phyloP scores from a whole-genome alignment of 2,113 vertebrate genomes.

The Elaphurus davidianus region DNA sequence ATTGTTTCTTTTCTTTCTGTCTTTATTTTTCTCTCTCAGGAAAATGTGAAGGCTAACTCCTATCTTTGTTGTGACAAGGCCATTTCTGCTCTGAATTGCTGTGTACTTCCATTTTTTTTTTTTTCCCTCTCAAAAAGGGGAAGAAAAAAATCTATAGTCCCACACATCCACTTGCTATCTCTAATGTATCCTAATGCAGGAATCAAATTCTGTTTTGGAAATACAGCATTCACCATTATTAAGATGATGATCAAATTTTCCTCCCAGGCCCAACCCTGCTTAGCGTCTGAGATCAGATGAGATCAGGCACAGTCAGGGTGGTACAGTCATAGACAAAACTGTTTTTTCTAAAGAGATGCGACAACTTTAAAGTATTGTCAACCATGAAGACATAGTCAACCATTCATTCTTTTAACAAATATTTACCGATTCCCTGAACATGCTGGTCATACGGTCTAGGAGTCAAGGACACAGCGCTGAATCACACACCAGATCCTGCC shows the following conservation, averaged over 20 bases:
- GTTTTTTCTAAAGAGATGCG: neutral
- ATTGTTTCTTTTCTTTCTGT: neutral
- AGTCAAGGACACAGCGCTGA: neutral
- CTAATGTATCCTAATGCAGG: neutral
- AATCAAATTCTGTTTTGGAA: neutral
- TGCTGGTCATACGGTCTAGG: neutral
- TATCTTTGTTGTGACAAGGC: neutral
- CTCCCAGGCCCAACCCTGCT: neutral
- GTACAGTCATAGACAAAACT: neutral
- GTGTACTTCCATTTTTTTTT: neutral
- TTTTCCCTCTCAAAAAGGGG: neutral
- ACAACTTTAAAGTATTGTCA: neutral
- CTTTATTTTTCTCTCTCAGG: neutral
- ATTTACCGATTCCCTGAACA: neutral
- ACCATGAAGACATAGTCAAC: neutral
- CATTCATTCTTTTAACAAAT: neutral
- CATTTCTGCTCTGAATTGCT: neutral
- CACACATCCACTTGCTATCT: neutral
- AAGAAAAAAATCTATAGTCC: neutral
- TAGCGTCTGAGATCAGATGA: neutral
- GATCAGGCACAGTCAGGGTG: neutral
- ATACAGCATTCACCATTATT: constrained; percentile 7
- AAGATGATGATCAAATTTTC: neutral
- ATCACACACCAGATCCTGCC: neutral
- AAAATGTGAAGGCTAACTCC: neutral